phyloP scores from a whole-genome alignment of 2,113 vertebrate species.

The Pyrgilauda ruficollis region DNA sequence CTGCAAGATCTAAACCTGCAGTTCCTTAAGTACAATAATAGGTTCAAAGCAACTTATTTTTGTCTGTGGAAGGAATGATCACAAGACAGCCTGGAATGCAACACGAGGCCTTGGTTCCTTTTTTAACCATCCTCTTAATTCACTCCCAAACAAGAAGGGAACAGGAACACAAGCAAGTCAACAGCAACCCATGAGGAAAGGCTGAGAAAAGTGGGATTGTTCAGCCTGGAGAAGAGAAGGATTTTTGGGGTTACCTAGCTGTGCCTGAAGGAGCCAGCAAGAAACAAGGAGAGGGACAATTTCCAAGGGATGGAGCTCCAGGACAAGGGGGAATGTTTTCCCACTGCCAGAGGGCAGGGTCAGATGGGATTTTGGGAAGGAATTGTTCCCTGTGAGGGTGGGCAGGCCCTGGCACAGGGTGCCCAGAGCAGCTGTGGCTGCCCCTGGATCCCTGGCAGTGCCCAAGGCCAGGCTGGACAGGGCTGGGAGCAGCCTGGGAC shows the following conservation, averaged over 20 bases:
- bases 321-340: not conserved
- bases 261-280: not conserved
- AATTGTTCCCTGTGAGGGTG: rapidly evolving
- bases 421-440: not conserved
- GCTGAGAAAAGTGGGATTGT: not conserved
- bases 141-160: conserved; percentile 23
- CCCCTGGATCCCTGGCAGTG: not conserved
- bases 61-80: conserved; percentile 41
- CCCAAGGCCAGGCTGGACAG: rapidly evolving
- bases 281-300: not conserved
- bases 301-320: not conserved
- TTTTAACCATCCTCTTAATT: conserved; percentile 39
- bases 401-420: not conserved
- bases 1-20: not conserved
- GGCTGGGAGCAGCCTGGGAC: not conserved
- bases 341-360: not conserved
- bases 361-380: not conserved
- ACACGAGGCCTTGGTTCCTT: conserved; percentile 16
- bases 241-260: not conserved
- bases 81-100: conserved; percentile 46
- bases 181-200: not conserved
- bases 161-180: not conserved
- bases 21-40: conserved; percentile 15
- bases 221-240: not conserved
- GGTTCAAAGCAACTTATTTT: conserved; percentile 57